These are phyloP conservation scores for Drosophila grimshawi DNA, from an alignment of 1,140 invertebrate species.

Conservation along the genomic window DNA sequence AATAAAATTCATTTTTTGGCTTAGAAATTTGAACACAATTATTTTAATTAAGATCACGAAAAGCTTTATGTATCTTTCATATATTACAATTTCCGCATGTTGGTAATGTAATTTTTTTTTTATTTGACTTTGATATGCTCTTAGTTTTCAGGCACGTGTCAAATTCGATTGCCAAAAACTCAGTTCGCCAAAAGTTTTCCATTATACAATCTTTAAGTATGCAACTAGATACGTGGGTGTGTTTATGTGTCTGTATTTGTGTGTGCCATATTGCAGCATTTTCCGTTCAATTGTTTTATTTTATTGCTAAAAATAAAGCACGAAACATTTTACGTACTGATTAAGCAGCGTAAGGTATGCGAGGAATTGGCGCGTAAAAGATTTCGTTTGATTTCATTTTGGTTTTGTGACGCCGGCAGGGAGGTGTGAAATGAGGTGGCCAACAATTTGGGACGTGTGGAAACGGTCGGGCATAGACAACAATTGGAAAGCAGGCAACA, in stretches of 20 bases:
- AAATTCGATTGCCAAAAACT: constrained; percentile 35
- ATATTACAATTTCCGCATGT: neutral
- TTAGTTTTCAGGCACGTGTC: constrained; percentile 27
- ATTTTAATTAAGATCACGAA: no score
- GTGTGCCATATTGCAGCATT: constrained; percentile 48
- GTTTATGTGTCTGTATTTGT: neutral
- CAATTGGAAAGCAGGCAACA: constrained; percentile 72
- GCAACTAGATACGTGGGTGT: neutral
- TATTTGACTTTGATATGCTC: constrained; percentile 15
- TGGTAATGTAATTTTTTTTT: neutral
- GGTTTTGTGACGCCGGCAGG: neutral
- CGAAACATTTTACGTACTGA: constrained; percentile 59
- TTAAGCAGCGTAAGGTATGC: constrained; percentile 66
- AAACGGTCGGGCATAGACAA: constrained; percentile 35
- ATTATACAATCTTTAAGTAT: constrained; percentile 28
- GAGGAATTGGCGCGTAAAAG: constrained; percentile 80
- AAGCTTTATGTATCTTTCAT: no score
- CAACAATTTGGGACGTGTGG: constrained; percentile 39
- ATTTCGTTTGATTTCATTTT: constrained; percentile 74
- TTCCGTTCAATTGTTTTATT: constrained; percentile 50
- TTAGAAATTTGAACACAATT: no score
- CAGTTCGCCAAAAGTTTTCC: constrained; percentile 29
- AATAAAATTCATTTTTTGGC: no score
- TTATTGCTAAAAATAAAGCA: constrained; percentile 64
- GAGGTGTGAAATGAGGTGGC: neutral